phyloP scores from a whole-genome alignment of 2,113 vertebrate genomes.

The Malurus elegans region DNA sequence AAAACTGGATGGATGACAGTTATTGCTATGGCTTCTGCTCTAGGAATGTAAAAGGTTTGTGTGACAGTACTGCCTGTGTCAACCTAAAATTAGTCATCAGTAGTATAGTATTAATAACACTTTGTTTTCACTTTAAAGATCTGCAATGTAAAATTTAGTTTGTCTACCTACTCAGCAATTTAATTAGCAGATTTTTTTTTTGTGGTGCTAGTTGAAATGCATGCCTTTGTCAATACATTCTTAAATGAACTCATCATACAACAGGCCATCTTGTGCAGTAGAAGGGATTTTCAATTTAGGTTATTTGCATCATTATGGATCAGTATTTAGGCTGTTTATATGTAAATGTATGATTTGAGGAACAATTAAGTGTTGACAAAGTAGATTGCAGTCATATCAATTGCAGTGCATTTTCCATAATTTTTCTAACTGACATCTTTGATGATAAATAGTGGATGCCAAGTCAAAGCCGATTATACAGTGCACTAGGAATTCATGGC shows the following conservation, averaged over 20 bases:
- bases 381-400: slow-evolving; percentile 84
- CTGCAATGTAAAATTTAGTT: slow-evolving; percentile 36
- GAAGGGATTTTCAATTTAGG: slow-evolving; percentile 83
- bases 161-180: slow-evolving; percentile 52
- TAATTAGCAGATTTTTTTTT: slow-evolving; percentile 54
- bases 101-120: neutral
- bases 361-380: slow-evolving; percentile 89
- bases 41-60: neutral
- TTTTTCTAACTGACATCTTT: slow-evolving; percentile 89
- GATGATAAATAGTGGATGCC: slow-evolving; percentile 91
- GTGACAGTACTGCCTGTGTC: neutral
- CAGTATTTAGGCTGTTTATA: slow-evolving; percentile 83
- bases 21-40: neutral
- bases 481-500: slow-evolving; percentile 90
- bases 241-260: slow-evolving; percentile 75
- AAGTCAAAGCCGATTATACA: slow-evolving; percentile 98
- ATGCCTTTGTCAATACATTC: slow-evolving; percentile 68
- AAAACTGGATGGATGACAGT: neutral
- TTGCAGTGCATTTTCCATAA: slow-evolving; percentile 81
- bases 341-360: slow-evolving; percentile 86
- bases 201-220: slow-evolving; percentile 34
- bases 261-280: slow-evolving; percentile 64
- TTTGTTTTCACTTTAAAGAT: slow-evolving; percentile 24
- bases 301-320: slow-evolving; percentile 85
- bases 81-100: slow-evolving; percentile 1